Evolutionary conservation across 2,113 vertebrate genomes (phyloP).

Genomic region (Bos javanicus): DNA sequence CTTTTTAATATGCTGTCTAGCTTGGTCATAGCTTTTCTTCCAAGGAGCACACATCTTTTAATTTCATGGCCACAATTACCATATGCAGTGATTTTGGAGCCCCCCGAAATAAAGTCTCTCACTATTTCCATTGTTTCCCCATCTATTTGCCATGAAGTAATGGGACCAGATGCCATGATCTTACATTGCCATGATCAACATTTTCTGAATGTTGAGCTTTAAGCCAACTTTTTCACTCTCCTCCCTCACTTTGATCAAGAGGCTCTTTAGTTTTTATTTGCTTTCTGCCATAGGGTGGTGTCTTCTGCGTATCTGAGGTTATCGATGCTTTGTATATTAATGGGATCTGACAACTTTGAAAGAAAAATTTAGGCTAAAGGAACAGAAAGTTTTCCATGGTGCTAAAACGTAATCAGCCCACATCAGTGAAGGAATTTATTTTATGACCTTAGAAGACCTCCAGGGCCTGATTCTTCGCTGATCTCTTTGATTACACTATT

Average conservation of each 20-base stretch:
- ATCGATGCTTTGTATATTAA: background rate
- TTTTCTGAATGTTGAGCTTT: background rate
- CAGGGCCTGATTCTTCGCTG: background rate
- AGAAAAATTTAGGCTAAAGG: background rate
- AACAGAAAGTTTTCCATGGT: background rate
- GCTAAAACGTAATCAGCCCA: background rate
- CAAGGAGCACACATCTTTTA: background rate
- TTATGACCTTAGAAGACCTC: background rate
- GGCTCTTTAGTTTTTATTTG: background rate
- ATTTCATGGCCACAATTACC: background rate
- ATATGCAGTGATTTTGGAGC: background rate
- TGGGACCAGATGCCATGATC: background rate
- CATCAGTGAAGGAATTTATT: background rate
- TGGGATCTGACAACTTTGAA: background rate
- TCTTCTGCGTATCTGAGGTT: background rate
- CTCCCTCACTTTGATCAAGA: background rate
- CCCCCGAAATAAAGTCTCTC: background rate
- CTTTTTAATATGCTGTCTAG: background rate
- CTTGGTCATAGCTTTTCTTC: background rate
- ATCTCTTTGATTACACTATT: background rate
- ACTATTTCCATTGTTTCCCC: background rate
- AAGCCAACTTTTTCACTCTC: background rate
- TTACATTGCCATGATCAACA: background rate
- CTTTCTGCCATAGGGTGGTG: background rate
- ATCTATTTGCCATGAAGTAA: background rate